Base-by-base conservation (phyloP, 2,797 vertebrate species). In the Sebastes hopkinsi region DNA sequence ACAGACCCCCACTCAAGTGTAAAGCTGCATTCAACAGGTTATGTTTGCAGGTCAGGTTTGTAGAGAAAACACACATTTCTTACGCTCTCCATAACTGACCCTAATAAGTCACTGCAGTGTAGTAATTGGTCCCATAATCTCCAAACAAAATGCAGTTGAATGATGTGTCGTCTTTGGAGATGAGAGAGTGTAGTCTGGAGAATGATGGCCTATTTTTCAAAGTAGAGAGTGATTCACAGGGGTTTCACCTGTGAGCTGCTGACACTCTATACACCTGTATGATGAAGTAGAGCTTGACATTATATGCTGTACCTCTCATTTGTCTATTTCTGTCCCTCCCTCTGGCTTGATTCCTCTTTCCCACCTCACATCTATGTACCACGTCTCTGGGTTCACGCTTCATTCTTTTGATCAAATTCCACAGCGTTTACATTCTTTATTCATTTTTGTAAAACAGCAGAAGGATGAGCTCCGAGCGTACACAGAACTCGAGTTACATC, bases 161-260 rank as follows among this genome's bases (percentile, higher is more conserved):
- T 64, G 54, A 68, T 54, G 30, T 20, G 23, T 62, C n/a, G 30
- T 80, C 71, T 85, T 61, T 78, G 60, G 67, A 75, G 70, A 79
- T 23, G 54, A 78, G 60, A 46, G 52, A 20, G 66, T 46, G 65
- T 46, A 14, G 64, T 67, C 75, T 71, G 58, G 30, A 73, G 67
- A 83, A 27, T 62, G 72, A 66, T 64, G 72, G 34, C 77, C 67
- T 86, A 90, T 83, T 88, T 68, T 86, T 82, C 50, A 67, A 79
- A 77, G 64, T 56, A 73, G 32, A 32, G 62, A 75, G 42, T 78
- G 82, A 85, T 84, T 87, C 72, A 81, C 78, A 42, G 67, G 50
- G 76, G 59, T 22, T 79, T 75, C n/a, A 75, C 25, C 59, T 54
- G 62, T 60, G 61, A 56, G 72, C 55, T 55, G 46, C 11, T 79